phyloP scores from a whole-genome alignment of 2,888 invertebrate species.

The Volucella inflata region DNA sequence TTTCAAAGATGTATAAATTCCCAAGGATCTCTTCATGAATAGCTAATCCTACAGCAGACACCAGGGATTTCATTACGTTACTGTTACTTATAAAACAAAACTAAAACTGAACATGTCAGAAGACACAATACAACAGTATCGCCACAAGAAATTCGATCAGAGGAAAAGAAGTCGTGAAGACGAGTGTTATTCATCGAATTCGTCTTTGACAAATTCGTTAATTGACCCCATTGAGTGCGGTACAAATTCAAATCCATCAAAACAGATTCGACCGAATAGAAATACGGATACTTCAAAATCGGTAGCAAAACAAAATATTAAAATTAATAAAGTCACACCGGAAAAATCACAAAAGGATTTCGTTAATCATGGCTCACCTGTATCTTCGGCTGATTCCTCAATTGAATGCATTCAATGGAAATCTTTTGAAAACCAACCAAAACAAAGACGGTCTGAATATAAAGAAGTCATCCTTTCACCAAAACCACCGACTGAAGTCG shows the following conservation, averaged over 20 bases:
- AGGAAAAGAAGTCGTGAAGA: slow-evolving; percentile 33
- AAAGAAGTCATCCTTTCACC: too few relatives aligned
- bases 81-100: background rate
- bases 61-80: background rate
- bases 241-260: background rate
- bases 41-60: slow-evolving; percentile 6
- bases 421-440: too few relatives aligned
- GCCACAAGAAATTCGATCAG: slow-evolving; percentile 46
- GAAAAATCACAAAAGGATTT: too few relatives aligned
- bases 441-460: too few relatives aligned
- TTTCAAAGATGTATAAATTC: slow-evolving; percentile 17
- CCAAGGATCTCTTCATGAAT: background rate
- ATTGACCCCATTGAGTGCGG: background rate
- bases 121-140: slow-evolving; percentile 23
- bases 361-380: too few relatives aligned
- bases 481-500: too few relatives aligned
- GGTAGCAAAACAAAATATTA: too few relatives aligned
- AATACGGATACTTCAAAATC: too few relatives aligned
- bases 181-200: background rate
- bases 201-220: background rate
- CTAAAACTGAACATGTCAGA: slow-evolving; percentile 16
- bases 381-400: too few relatives aligned
- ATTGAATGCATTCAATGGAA: too few relatives aligned
- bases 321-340: too few relatives aligned
- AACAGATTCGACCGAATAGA: background rate